Base-by-base conservation (phyloP, 2,888 invertebrate genomes). In the Agapostemon virescens region DNA sequence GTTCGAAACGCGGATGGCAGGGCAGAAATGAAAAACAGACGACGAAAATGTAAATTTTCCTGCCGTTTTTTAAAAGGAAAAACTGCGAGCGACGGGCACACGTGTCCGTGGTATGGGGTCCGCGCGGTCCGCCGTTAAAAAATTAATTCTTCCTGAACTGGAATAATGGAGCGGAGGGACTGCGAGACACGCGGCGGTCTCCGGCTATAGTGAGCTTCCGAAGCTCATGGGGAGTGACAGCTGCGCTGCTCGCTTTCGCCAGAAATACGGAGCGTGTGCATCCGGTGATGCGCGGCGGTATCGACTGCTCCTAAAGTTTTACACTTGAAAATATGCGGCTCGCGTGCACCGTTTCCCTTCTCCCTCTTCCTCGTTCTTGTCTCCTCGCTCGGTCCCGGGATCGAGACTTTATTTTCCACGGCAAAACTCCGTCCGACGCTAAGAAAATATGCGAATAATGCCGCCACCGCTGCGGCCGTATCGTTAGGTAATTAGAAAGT, bases 201-300 rank as follows among this genome's bases (percentile, higher is more conserved):
- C 70, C 42, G 61, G 36, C 30, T 66, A 40, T 20, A 36, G 49
- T 4, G 49, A 49, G 13, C 38, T n/a, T n/a, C n/a, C 38, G 72
- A 66, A 72, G 72, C 80, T 67, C 81, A 67, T 58, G 69, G 30
- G 33, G 66, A 69, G 33, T 66, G 64, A 75, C 79, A 81, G 75
- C 79, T 81, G 75, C 45, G 72, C 30, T 70, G 71, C n/a, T 63
- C 23, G 17, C 33, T 61, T 61, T 30, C 61, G 45, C 63, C 40
- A 55, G 33, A 33, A 67, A 76, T 69, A 75, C 42, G 58, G 36
- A 68, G 13, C 42, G 72, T 40, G 80, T 72, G 58, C 80, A 79
- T 81, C 81, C 76, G 81, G 72, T 66, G 45, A 71, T 58, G 55
- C 42, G 68, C 63, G 26, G 9, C n/a, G 49, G 63, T 30, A 70